Evolutionary conservation across 2,888 invertebrate species (phyloP).

Genomic region (Mythimna impura): DNA sequence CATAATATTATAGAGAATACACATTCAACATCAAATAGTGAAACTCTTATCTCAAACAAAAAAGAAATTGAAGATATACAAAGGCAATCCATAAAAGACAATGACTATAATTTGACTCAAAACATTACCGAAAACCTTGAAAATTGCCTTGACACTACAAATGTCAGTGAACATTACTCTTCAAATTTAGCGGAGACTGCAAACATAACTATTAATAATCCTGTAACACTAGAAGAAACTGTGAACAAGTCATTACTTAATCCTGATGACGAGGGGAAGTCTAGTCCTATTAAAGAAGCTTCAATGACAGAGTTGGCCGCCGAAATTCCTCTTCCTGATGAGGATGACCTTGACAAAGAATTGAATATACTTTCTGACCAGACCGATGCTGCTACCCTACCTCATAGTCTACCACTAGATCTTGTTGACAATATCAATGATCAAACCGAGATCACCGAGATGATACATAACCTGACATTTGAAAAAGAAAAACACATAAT

Average conservation of each 20-base stretch:
- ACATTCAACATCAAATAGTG: slow-evolving; percentile 10
- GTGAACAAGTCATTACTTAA: slow-evolving; percentile 25
- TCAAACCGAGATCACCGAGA: slow-evolving; percentile 19
- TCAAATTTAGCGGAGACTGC: slow-evolving; percentile 8
- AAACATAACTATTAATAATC: slow-evolving; percentile 9
- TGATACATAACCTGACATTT: slow-evolving; percentile 12
- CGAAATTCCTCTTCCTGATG: slow-evolving; percentile 77
- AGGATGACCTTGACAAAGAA: slow-evolving; percentile 73
- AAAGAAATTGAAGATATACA: slow-evolving; percentile 12
- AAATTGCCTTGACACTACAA: slow-evolving; percentile 4
- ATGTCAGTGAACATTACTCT: not conserved
- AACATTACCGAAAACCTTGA: slow-evolving; percentile 14
- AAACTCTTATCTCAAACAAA: slow-evolving; percentile 17
- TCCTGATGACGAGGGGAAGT: slow-evolving; percentile 12
- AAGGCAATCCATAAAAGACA: not conserved
- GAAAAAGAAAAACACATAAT: slow-evolving; percentile 25
- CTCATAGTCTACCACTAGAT: slow-evolving; percentile 36
- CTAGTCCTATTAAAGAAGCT: slow-evolving; percentile 31
- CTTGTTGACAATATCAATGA: slow-evolving; percentile 44
- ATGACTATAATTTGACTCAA: slow-evolving; percentile 4
- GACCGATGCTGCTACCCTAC: not conserved
- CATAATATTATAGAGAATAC: slow-evolving; percentile 4
- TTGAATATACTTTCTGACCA: slow-evolving; percentile 21
- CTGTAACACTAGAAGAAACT: slow-evolving; percentile 23
- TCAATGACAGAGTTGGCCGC: slow-evolving; percentile 62